Conservation (phyloP, 2,888 invertebrate species). For the Hypomecis punctinalis region DNA sequence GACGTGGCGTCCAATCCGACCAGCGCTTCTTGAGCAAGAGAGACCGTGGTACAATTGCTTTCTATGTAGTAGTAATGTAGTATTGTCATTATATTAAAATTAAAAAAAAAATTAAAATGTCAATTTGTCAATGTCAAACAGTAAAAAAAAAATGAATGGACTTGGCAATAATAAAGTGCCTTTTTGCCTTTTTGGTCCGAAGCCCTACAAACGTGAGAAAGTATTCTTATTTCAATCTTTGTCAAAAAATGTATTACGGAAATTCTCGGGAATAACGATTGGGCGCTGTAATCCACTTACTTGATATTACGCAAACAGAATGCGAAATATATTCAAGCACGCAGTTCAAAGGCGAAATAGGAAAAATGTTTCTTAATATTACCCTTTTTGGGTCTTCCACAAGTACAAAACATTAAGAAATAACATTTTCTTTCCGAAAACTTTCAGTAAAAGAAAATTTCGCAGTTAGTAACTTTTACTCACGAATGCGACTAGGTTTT, state of each 20-base stretch:
- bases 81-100: too few species aligned
- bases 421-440: neutral
- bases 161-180: too few species aligned
- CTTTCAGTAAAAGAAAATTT: neutral
- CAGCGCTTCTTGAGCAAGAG: too few species aligned
- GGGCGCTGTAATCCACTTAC: slow-evolving; percentile 17
- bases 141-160: too few species aligned
- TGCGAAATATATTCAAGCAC: slow-evolving; percentile 11
- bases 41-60: too few species aligned
- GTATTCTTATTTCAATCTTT: slow-evolving; percentile 3
- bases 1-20: too few species aligned
- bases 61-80: too few species aligned
- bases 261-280: slow-evolving; percentile 16
- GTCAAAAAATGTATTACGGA: slow-evolving; percentile 15
- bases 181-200: too few species aligned
- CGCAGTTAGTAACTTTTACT: neutral
- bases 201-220: slow-evolving; percentile 1
- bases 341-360: slow-evolving; percentile 12
- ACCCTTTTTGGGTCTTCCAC: too few species aligned
- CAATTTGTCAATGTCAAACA: too few species aligned
- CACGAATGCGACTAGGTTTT: too few species aligned
- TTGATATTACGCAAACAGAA: slow-evolving; percentile 16
- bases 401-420: neutral
- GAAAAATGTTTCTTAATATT: slow-evolving; percentile 3
- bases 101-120: too few species aligned